Percentiles rank a stretch among this genome's conserved stretches.
phyloP scores from a whole-genome alignment of 2,113 vertebrate species.

The Hypocryptadius cinnamomeus region DNA sequence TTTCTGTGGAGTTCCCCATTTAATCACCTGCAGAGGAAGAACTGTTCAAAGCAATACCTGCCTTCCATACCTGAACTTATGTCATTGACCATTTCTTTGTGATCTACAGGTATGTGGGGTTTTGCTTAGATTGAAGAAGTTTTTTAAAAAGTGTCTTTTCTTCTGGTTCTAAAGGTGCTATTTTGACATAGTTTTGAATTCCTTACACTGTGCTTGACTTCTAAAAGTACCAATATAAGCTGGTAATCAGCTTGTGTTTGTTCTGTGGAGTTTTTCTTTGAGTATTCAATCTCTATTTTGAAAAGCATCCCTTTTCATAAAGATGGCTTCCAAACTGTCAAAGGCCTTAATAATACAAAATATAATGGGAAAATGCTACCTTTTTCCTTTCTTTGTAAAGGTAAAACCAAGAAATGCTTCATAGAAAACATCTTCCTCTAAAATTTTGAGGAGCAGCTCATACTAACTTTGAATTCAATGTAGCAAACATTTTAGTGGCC shows the following conservation, averaged over 20 bases:
- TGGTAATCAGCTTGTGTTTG: not conserved
- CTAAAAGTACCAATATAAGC: not conserved
- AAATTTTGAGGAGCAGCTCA: not conserved
- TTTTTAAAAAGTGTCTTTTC: not conserved
- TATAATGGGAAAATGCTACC: not conserved
- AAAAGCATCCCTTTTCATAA: not conserved
- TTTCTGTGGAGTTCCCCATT: not conserved
- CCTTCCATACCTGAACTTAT: not conserved
- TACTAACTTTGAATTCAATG: not conserved
- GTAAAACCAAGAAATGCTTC: not conserved
- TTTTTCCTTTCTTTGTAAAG: not conserved
- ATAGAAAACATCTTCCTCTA: not conserved
- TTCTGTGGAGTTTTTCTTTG: not conserved
- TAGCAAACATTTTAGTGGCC: not conserved
- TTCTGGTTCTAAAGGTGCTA: conserved; percentile 46
- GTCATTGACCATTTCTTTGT: not conserved
- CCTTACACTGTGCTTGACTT: conserved; percentile 29
- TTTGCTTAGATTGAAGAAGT: not conserved
- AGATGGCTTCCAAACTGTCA: not conserved
- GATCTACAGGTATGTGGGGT: not conserved
- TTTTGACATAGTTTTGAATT: conserved; percentile 22
- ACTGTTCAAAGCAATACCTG: not conserved
- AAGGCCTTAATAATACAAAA: conserved; percentile 10
- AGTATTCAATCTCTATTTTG: not conserved
- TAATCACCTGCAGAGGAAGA: not conserved